A percentile compares a stretch with the other conserved stretches of the same genome.
Evolutionary conservation across 2,113 vertebrate genomes (phyloP).

Genomic region (Macrotis lagotis): DNA sequence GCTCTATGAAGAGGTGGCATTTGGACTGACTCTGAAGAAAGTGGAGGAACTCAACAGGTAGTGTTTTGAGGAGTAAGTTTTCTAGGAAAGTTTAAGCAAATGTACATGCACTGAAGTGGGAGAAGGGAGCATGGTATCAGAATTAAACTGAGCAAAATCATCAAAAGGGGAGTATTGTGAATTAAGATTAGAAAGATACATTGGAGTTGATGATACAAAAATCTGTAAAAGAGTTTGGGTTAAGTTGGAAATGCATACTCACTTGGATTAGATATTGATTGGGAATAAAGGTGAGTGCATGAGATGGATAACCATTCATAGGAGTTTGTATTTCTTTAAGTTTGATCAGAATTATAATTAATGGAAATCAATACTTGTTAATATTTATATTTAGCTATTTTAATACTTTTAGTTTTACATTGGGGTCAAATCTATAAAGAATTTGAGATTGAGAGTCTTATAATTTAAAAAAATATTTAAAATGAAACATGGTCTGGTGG

Average conservation of each 20-base stretch:
- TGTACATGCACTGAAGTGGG: not conserved
- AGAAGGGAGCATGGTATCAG: not conserved
- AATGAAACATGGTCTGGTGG: not conserved
- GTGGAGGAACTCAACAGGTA: not conserved
- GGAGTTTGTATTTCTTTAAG: slow-evolving; percentile 20
- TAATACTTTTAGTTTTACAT: slow-evolving; percentile 24
- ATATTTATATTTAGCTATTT: slow-evolving; percentile 32
- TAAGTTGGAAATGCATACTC: not conserved
- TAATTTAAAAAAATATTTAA: not conserved
- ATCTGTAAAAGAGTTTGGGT: not conserved
- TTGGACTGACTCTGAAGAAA: not conserved
- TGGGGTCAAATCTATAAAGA: not conserved
- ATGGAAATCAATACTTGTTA: slow-evolving; percentile 41
- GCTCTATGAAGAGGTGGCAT: not conserved
- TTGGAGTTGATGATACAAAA: not conserved
- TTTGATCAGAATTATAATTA: slow-evolving; percentile 34
- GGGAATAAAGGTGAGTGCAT: slow-evolving; percentile 16
- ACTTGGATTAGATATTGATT: not conserved
- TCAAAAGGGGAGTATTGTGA: not conserved
- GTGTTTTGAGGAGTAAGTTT: not conserved
- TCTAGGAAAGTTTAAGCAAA: not conserved
- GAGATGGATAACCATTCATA: not conserved
- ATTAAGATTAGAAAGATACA: not conserved
- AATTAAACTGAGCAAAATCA: not conserved
- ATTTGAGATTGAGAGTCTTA: not conserved